Evolutionary conservation across 2,113 vertebrate genomes (phyloP).

Genomic region (Agapornis roseicollis): DNA sequence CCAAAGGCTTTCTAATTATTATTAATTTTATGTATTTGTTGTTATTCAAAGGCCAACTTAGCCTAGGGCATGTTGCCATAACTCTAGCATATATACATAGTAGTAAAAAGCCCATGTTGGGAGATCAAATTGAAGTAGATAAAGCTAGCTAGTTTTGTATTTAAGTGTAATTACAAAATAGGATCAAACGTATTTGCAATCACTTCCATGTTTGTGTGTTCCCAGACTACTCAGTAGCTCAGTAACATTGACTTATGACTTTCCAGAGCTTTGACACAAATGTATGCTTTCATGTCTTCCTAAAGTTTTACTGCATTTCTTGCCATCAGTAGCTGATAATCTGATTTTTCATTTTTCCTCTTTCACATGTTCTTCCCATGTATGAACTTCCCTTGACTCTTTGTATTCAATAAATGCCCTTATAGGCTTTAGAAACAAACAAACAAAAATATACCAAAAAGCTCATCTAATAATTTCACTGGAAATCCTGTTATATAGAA

Average conservation of each 20-base stretch:
- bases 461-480: background rate
- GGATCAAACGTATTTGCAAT: background rate
- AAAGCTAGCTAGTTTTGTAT: background rate
- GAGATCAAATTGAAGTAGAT: background rate
- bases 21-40: background rate
- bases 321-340: background rate
- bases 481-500: background rate
- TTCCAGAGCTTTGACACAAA: background rate
- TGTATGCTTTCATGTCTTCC: background rate
- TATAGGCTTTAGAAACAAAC: background rate
- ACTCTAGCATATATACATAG: background rate
- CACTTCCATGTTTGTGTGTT: background rate
- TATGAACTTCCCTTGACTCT: background rate
- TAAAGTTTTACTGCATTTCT: background rate
- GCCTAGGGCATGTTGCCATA: background rate
- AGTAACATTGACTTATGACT: background rate
- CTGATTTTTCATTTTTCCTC: background rate
- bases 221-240: background rate
- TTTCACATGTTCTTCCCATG: background rate
- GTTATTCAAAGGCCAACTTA: background rate
- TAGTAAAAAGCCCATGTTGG: background rate
- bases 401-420: background rate
- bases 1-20: background rate
- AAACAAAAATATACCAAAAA: background rate
- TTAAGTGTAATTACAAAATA: background rate